Conservation (phyloP, 2,888 invertebrate species). For the Cacoxenus indagator region DNA sequence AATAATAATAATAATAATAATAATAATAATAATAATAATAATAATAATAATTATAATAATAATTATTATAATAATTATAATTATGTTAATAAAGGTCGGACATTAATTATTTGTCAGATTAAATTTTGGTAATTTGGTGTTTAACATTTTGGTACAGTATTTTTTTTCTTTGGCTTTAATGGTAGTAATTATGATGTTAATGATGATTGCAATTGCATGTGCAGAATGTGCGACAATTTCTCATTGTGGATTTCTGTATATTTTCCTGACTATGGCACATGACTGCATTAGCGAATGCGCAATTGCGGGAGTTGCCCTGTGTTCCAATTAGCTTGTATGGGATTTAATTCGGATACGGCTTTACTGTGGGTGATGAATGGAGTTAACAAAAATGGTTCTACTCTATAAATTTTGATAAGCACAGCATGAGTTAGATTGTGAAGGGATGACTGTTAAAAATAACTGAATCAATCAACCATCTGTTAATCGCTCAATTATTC, state of each 20-base stretch:
- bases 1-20: no score
- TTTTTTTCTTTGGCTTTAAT: neutral
- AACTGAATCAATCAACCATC: no score
- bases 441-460: no score
- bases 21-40: no score
- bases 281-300: neutral
- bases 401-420: no score
- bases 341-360: neutral
- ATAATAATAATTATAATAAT: no score
- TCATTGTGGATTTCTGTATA: neutral
- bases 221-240: conserved; percentile 15
- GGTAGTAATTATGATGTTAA: neutral
- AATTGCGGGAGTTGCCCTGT: neutral
- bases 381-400: no score
- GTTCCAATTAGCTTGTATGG: neutral
- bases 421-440: no score
- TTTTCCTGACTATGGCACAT: conserved; percentile 6
- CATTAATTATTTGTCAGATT: neutral
- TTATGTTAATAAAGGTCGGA: no score
- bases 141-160: neutral
- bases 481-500: no score
- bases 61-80: neutral
- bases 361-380: neutral
- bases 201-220: neutral
- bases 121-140: conserved; percentile 1